phyloP scores from a whole-genome alignment of 92 coral and sea anemone species.

The Porites cylindrica region DNA sequence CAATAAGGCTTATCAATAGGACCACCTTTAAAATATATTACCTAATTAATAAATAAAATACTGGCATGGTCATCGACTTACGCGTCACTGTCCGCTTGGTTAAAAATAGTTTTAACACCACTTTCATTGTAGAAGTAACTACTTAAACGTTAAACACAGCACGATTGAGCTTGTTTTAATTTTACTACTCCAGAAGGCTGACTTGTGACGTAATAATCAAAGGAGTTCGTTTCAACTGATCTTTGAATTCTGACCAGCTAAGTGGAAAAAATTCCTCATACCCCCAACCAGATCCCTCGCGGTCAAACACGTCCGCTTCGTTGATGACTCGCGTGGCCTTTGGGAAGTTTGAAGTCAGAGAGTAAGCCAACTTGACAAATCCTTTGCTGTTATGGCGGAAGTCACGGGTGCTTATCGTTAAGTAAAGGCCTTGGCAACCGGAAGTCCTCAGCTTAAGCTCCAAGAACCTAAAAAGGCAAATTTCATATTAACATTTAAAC shows the following conservation, averaged over 20 bases:
- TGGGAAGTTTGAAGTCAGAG: conserved; percentile 83
- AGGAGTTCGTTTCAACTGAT: conserved; percentile 76
- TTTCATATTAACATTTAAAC: background rate
- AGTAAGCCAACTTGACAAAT: conserved; percentile 86
- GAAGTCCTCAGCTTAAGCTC: conserved; percentile 82
- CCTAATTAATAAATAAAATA: no score
- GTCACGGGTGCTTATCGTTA: conserved; percentile 87
- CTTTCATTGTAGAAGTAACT: no score
- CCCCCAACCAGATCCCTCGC: conserved; percentile 94
- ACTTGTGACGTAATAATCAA: conserved; percentile 86
- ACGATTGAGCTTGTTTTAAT: background rate
- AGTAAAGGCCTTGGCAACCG: conserved; percentile 88
- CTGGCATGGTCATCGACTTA: background rate
- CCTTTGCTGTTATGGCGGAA: conserved; percentile 80
- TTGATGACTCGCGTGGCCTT: conserved; percentile 91
- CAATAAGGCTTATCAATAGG: no score
- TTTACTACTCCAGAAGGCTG: conserved; percentile 77
- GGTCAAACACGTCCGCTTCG: conserved; percentile 91
- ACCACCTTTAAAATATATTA: no score
- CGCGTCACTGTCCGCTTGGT: no score
- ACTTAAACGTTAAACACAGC: no score
- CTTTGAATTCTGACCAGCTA: conserved; percentile 78
- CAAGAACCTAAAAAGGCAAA: conserved; percentile 62
- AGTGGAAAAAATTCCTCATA: conserved; percentile 92
- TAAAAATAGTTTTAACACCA: no score